Evolutionary conservation across 2,888 invertebrate species (phyloP).

Genomic region (Ectobius pallidus): DNA sequence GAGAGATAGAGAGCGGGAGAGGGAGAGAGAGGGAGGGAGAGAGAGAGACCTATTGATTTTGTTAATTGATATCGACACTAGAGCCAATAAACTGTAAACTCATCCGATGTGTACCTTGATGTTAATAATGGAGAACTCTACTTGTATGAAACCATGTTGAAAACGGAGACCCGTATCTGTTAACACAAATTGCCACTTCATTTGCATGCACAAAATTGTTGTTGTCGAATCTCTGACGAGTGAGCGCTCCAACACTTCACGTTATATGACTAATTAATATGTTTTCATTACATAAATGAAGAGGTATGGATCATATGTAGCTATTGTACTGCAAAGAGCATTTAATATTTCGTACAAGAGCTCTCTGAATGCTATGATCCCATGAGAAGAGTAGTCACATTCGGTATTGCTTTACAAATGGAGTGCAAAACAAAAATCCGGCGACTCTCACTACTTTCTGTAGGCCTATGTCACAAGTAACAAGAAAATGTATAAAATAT

Average conservation of each 20-base stretch:
- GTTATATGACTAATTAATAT: background rate
- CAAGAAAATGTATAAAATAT: too few relatives aligned
- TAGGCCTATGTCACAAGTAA: too few relatives aligned
- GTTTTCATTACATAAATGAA: background rate
- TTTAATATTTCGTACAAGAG: too few relatives aligned
- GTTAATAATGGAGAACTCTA: slow-evolving; percentile 12
- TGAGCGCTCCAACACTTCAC: background rate
- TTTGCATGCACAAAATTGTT: background rate
- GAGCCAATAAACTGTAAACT: slow-evolving; percentile 26
- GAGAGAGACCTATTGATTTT: slow-evolving; percentile 28
- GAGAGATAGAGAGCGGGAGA: too few relatives aligned
- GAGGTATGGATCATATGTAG: too few relatives aligned
- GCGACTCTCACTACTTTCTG: too few relatives aligned
- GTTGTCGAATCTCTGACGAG: background rate
- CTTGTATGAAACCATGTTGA: slow-evolving; percentile 12
- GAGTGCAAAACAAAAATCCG: too few relatives aligned
- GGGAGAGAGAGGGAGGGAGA: too few relatives aligned
- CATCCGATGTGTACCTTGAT: slow-evolving; percentile 3
- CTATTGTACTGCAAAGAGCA: too few relatives aligned
- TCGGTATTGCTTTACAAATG: too few relatives aligned
- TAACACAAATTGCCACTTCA: slow-evolving; percentile 22
- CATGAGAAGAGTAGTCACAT: too few relatives aligned
- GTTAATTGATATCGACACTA: slow-evolving; percentile 20
- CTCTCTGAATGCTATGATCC: too few relatives aligned
- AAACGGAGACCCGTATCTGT: slow-evolving; percentile 23